Evolutionary conservation across 2,113 vertebrate species (phyloP).

Genomic region (Erythrocebus patas): DNA sequence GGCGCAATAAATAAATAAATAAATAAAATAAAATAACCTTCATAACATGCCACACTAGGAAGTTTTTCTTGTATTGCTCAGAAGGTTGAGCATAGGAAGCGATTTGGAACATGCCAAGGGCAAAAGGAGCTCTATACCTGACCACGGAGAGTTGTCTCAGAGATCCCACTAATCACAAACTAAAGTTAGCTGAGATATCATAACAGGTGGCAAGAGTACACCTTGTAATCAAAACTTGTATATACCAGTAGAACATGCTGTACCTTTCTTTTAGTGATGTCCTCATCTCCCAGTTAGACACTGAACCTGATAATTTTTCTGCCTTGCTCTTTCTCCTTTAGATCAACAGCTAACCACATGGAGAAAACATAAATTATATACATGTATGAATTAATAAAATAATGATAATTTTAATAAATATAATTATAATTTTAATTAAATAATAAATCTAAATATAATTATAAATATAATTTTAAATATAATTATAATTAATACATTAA

Average conservation of each 20-base stretch:
- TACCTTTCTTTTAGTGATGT: not conserved
- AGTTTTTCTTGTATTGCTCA: not conserved
- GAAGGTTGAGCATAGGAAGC: not conserved
- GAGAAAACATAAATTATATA: not conserved
- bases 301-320: constrained; percentile 15
- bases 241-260: not conserved
- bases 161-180: not conserved
- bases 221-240: constrained; percentile 14
- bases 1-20: not conserved
- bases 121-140: not conserved
- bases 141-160: not conserved
- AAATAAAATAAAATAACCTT: constrained; percentile 34
- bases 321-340: not conserved
- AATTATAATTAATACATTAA: too few relatives aligned
- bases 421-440: too few relatives aligned
- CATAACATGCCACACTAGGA: not conserved
- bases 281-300: not conserved
- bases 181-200: not conserved
- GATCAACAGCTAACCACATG: not conserved
- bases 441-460: too few relatives aligned
- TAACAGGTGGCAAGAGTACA: not conserved
- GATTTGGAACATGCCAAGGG: not conserved
- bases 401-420: too few relatives aligned
- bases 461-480: too few relatives aligned
- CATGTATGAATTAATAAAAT: not conserved